Base-by-base conservation (phyloP, 1,140 invertebrate genomes). In the Heliconius eleuchia region DNA sequence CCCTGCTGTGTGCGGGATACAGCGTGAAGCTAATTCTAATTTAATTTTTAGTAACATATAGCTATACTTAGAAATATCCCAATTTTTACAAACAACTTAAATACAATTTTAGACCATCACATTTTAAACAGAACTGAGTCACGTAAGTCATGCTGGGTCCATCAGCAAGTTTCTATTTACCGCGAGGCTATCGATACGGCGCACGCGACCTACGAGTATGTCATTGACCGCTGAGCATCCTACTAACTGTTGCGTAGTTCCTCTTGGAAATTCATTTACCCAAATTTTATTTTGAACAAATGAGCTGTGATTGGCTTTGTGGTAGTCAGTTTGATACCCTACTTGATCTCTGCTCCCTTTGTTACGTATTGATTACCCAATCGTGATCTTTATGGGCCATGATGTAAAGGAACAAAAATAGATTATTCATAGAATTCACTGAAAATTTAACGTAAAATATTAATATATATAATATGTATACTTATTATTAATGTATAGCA, bases 141-240 rank as follows among this genome's bases (percentile, higher is more conserved):
- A 66, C 2, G 19, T 66, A 66, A 66, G 60, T n/a, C 11, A 27
- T 66, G 60, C 23, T 66, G 60, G 23, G 60, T 30, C 60, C 60
- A 66, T 66, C 60, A 16, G 60, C 60, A 66, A 66, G 60, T 66
- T 66, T 66, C 60, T 66, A 66, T 66, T 66, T 30, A 66, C 60
- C 60, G 60, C 60, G 60, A 23, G 55, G 34, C 71, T 73, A 75
- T 77, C 78, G 80, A 82, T 77, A 84, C 86, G 78, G 87, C 86
- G 88, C 89, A 88, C 87, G 89, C 86, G 88, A 89, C 87, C 85
- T 82, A 57, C 8, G n/a, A 57, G 55, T 57, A 86, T 85, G 88
- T 89, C 88, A 86, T 85, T 87, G 88, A 87, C 88, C 88, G 81
- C 81, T 60, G 71, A 72, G 82, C 82, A 79, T 76, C 80, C 82